A percentile compares a stretch with the other conserved stretches of the same genome.
Conservation (phyloP, 2,113 vertebrate genomes). For the Corythornis vintsioides region DNA sequence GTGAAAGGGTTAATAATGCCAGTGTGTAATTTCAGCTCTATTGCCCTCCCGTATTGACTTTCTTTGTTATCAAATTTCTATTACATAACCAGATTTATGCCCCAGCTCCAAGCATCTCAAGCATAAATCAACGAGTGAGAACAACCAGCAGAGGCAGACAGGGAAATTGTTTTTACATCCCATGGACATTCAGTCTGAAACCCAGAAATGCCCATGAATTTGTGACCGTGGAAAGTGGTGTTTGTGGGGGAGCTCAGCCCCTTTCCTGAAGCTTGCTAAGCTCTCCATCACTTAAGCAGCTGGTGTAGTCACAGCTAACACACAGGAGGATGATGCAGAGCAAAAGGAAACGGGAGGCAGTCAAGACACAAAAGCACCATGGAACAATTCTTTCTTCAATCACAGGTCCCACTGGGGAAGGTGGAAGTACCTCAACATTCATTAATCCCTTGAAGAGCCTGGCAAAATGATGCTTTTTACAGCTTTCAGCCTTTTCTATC, state of each 20-base stretch:
- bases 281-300: neutral
- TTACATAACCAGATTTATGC: constrained; percentile 63
- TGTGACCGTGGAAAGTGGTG: constrained; percentile 2
- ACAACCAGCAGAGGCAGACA: neutral
- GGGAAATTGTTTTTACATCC: constrained; percentile 28
- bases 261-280: neutral
- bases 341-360: neutral
- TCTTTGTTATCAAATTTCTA: constrained; percentile 51
- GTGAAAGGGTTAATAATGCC: constrained; percentile 32
- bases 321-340: neutral
- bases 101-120: neutral
- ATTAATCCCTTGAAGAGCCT: neutral
- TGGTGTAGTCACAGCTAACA: neutral
- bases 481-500: neutral
- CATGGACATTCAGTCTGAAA: neutral
- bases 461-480: neutral
- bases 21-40: constrained; percentile 57
- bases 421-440: neutral
- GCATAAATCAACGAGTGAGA: constrained; percentile 49
- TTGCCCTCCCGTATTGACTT: constrained; percentile 34
- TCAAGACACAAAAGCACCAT: neutral
- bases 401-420: neutral
- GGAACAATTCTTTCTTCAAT: neutral
- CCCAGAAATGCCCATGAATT: constrained; percentile 4
- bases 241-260: neutral